These are phyloP conservation scores for Sebastes hopkinsi DNA, from an alignment of 2,797 vertebrate genomes.

Conservation along the genomic window DNA sequence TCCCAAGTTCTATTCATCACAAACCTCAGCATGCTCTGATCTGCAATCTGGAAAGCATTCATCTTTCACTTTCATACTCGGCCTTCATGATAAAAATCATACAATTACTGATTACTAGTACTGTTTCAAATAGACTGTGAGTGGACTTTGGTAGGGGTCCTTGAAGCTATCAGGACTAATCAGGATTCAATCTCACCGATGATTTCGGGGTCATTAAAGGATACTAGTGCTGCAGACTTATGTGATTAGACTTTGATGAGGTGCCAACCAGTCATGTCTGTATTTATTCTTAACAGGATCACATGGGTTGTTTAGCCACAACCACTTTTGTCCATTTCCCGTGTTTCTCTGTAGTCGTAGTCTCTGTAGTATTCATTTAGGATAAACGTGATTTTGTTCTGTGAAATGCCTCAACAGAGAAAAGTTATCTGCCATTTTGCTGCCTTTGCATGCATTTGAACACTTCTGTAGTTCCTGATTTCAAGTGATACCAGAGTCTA, in stretches of 20 bases:
- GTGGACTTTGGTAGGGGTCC: background rate
- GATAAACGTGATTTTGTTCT: background rate
- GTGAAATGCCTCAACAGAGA: background rate
- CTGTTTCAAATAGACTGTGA: slow-evolving; percentile 11
- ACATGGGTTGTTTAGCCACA: background rate
- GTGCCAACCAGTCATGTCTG: too few relatives aligned
- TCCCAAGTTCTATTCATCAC: slow-evolving; percentile 21
- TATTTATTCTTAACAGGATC: background rate
- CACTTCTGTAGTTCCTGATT: too few relatives aligned
- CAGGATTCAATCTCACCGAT: background rate
- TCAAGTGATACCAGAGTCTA: too few relatives aligned
- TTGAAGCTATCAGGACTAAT: slow-evolving; percentile 12
- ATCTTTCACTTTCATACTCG: slow-evolving; percentile 13
- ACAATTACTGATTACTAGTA: slow-evolving; percentile 19
- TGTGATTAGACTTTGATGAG: background rate
- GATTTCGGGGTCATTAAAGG: slow-evolving; percentile 22
- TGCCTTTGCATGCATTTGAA: too few relatives aligned
- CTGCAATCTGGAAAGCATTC: slow-evolving; percentile 19
- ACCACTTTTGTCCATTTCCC: background rate
- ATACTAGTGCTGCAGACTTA: background rate
- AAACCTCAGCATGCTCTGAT: slow-evolving; percentile 27
- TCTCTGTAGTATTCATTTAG: background rate
- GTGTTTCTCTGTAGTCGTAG: background rate
- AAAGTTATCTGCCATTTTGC: background rate
- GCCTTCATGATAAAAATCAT: slow-evolving; percentile 28